Conservation (phyloP, 1,140 invertebrate species). For the Nylanderia fulva region DNA sequence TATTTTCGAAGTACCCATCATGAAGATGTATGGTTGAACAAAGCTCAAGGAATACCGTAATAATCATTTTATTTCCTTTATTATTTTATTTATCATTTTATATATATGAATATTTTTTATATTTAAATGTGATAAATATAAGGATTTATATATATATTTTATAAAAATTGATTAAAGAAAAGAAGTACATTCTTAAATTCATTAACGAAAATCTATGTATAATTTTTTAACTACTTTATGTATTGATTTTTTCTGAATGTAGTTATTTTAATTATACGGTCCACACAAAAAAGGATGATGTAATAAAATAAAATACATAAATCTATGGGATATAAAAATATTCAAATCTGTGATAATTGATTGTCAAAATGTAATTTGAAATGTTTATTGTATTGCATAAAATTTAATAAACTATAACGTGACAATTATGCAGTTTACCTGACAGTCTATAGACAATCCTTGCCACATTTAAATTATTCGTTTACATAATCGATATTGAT, state of each 20-base stretch:
- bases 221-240: background rate
- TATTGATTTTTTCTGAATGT: background rate
- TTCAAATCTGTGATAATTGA: background rate
- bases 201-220: background rate
- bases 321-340: background rate
- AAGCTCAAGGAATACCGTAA: background rate
- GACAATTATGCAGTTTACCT: background rate
- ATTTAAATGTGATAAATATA: background rate
- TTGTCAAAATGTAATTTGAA: background rate
- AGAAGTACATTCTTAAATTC: background rate
- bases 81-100: slow-evolving; percentile 1
- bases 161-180: background rate
- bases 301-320: background rate
- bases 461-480: slow-evolving; percentile 1
- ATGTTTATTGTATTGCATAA: background rate
- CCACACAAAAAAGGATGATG: background rate
- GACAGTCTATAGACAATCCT: background rate
- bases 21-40: background rate
- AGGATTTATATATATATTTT: background rate
- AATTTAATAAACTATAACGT: background rate
- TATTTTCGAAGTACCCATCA: background rate
- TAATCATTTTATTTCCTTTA: background rate
- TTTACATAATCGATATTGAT: background rate
- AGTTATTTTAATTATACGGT: slow-evolving; percentile 9
- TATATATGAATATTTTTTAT: background rate